phyloP scores from a whole-genome alignment of 1,140 invertebrate species.

The Drosophila kohkoa region DNA sequence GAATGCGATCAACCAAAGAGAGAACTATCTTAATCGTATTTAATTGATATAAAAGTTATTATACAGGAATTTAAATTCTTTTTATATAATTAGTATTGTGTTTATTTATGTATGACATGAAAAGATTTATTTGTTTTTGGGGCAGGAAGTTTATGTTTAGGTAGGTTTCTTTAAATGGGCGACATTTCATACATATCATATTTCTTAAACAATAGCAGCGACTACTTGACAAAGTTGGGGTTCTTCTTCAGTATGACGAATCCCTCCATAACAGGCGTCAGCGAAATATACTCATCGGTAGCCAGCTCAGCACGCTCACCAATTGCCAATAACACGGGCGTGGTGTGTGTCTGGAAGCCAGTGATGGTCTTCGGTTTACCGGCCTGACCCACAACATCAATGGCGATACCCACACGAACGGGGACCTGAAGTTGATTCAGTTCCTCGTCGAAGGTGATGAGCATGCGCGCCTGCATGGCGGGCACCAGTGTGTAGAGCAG shows the following conservation, averaged over 20 bases:
- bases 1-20: too few species aligned
- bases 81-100: constrained; percentile 8
- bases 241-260: constrained; percentile 99
- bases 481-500: constrained; percentile 97
- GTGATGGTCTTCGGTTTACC: constrained; percentile 99
- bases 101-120: constrained; percentile 38
- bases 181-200: constrained; percentile 22
- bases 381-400: constrained; percentile 99
- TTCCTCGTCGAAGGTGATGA: constrained; percentile 99
- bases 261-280: constrained; percentile 99
- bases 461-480: constrained; percentile 99
- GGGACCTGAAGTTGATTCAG: constrained; percentile 97
- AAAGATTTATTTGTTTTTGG: constrained; percentile 18
- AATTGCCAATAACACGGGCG: constrained; percentile 97
- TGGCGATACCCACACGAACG: constrained; percentile 98
- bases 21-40: too few species aligned
- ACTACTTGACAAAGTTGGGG: constrained; percentile 84
- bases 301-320: constrained; percentile 99
- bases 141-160: constrained; percentile 19
- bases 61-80: too few species aligned
- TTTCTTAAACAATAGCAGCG: constrained; percentile 25
- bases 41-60: too few species aligned
- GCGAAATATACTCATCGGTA: constrained; percentile 97
- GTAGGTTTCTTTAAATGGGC: constrained; percentile 14
- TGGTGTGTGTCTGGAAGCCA: constrained; percentile 99